Evolutionary conservation across 1,140 invertebrate genomes (phyloP).

Genomic region (Matsumurasca onukii): DNA sequence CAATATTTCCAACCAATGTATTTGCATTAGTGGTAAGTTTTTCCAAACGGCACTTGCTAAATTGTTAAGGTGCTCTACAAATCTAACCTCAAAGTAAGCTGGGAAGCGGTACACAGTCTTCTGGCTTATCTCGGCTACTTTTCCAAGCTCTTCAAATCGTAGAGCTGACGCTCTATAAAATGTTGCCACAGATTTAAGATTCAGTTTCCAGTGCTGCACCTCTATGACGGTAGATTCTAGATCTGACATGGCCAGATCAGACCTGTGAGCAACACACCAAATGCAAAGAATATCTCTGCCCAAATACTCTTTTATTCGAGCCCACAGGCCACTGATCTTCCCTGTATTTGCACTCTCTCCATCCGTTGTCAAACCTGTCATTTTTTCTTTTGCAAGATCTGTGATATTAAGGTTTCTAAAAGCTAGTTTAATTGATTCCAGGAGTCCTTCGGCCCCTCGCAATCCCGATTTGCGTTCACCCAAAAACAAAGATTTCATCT

Average conservation of each 20-base stretch:
- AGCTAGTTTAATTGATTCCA: not conserved
- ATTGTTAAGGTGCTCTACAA: conserved; percentile 25
- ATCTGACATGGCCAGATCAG: not conserved
- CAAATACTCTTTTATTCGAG: conserved; percentile 15
- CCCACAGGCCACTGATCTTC: conserved; percentile 11
- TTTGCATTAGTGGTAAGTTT: too few species aligned
- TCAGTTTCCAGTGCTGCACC: conserved; percentile 22
- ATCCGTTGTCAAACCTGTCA: conserved; percentile 25
- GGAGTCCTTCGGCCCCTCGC: too few species aligned
- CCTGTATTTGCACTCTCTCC: conserved; percentile 27
- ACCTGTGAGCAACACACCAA: conserved; percentile 11
- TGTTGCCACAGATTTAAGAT: conserved; percentile 23
- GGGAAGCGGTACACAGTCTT: conserved; percentile 17
- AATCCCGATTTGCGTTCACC: too few species aligned
- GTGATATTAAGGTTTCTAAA: not conserved
- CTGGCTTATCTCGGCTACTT: not conserved
- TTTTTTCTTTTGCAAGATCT: conserved; percentile 1
- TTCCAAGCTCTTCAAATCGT: conserved; percentile 3
- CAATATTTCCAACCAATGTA: too few species aligned
- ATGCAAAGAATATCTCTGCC: conserved; percentile 24
- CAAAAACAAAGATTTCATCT: too few species aligned
- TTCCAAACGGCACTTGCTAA: conserved; percentile 24
- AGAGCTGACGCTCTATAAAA: conserved; percentile 27
- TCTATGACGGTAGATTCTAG: conserved; percentile 11
- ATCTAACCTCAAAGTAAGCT: conserved; percentile 17